Conservation (phyloP, 2,888 invertebrate species). For the Oscheius sp. region DNA sequence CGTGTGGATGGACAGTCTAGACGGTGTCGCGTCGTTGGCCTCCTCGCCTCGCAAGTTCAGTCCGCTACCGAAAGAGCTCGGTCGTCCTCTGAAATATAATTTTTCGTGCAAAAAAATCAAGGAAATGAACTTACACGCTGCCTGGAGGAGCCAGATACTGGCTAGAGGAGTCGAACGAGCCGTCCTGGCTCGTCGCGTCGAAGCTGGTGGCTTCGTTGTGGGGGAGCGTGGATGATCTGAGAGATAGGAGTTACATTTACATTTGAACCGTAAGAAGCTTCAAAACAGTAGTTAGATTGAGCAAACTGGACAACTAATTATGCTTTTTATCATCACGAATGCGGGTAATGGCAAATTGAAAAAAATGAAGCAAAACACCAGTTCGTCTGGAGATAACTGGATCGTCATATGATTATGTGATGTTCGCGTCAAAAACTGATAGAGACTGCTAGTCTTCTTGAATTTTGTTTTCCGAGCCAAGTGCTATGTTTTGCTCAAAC, state of each 20-base stretch:
- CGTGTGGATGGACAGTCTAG: background rate
- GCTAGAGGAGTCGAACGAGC: constrained; percentile 13
- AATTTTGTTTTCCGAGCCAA: too few species aligned
- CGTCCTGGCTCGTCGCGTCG: background rate
- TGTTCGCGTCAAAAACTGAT: too few species aligned
- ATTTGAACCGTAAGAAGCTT: too few species aligned
- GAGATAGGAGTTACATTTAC: background rate
- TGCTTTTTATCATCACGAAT: too few species aligned
- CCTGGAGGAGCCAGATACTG: constrained; percentile 22
- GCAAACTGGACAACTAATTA: too few species aligned
- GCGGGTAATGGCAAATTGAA: too few species aligned
- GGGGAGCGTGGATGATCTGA: constrained; percentile 27
- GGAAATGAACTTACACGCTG: constrained; percentile 11
- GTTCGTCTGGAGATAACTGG: too few species aligned
- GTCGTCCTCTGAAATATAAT: constrained; percentile 1
- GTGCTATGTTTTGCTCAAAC: too few species aligned
- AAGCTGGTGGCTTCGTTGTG: constrained; percentile 1
- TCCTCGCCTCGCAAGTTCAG: constrained; percentile 1
- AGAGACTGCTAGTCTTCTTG: too few species aligned
- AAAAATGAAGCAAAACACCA: too few species aligned
- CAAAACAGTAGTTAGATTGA: too few species aligned
- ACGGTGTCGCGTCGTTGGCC: background rate
- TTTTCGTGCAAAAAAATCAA: background rate
- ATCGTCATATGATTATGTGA: too few species aligned
- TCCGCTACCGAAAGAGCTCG: constrained; percentile 17